These are phyloP conservation scores for Clarias laeviceps DNA, from an alignment of 2,797 vertebrate species.

Conservation along the genomic window DNA sequence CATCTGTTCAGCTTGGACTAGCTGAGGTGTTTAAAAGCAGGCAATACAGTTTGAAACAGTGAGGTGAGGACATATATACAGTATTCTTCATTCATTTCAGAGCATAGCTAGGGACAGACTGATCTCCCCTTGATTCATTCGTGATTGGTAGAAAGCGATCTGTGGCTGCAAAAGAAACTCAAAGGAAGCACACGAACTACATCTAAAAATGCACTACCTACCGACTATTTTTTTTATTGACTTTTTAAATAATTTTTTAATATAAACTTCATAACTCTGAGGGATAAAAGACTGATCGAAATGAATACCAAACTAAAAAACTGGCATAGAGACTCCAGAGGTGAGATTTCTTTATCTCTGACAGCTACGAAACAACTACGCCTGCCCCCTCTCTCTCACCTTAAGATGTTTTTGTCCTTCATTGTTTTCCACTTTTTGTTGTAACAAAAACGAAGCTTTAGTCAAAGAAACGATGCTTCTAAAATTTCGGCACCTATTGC, in stretches of 20 bases:
- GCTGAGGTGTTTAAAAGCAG: conserved; percentile 46
- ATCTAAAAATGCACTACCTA: conserved; percentile 33
- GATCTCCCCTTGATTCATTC: neutral
- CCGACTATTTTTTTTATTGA: neutral
- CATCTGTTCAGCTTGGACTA: conserved; percentile 6
- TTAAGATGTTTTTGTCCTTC: conserved; percentile 6
- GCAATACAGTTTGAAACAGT: conserved; percentile 19
- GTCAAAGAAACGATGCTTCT: neutral
- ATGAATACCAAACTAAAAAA: conserved; percentile 18
- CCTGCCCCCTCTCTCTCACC: neutral
- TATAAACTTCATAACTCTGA: conserved; percentile 21
- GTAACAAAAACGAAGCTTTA: neutral
- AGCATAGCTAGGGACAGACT: conserved; percentile 26
- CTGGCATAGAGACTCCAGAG: neutral
- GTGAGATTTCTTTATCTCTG: neutral
- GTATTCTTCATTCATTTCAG: conserved; percentile 41
- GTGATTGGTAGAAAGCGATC: conserved; percentile 2
- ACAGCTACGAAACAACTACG: neutral
- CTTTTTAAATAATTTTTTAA: neutral
- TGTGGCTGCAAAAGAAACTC: conserved; percentile 7
- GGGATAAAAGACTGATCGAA: conserved; percentile 10
- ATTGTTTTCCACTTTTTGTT: neutral
- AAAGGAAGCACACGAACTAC: conserved; percentile 33
- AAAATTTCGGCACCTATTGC: conserved; percentile 14
- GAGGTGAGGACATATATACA: conserved; percentile 14